Evolutionary conservation across 2,113 vertebrate species (phyloP).

Genomic region (Sterrhoptilus dennistouni): DNA sequence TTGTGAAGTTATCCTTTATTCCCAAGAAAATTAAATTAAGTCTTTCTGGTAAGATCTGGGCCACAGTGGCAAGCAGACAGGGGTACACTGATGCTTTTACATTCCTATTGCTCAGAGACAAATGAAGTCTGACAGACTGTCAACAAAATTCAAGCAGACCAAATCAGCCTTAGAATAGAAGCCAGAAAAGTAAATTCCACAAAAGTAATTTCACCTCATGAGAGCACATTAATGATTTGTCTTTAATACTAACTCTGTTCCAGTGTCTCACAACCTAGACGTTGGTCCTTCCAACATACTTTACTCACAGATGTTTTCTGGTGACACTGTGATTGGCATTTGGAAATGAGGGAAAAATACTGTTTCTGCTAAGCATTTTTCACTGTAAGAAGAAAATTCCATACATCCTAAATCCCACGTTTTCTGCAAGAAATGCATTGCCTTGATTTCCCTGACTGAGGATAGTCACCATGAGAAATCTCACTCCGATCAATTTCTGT

Average conservation of each 20-base stretch:
- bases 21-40: constrained; percentile 47
- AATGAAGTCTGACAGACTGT: neutral
- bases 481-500: neutral
- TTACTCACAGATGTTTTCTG: neutral
- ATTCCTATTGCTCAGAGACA: neutral
- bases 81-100: neutral
- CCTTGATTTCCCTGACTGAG: neutral
- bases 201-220: neutral
- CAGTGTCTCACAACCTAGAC: neutral
- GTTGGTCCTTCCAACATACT: neutral
- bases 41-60: neutral
- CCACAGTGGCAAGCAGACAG: neutral
- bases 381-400: neutral
- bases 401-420: neutral
- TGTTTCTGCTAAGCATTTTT: neutral
- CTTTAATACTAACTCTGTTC: neutral
- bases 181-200: neutral
- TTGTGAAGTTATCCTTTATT: constrained; percentile 26
- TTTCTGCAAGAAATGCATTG: neutral
- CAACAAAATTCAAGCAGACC: neutral
- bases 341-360: neutral
- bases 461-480: neutral
- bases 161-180: neutral
- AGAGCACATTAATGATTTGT: neutral
- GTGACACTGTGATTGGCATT: neutral